phyloP scores from a whole-genome alignment of 2,888 invertebrate species.

The Osmoderma eremita region DNA sequence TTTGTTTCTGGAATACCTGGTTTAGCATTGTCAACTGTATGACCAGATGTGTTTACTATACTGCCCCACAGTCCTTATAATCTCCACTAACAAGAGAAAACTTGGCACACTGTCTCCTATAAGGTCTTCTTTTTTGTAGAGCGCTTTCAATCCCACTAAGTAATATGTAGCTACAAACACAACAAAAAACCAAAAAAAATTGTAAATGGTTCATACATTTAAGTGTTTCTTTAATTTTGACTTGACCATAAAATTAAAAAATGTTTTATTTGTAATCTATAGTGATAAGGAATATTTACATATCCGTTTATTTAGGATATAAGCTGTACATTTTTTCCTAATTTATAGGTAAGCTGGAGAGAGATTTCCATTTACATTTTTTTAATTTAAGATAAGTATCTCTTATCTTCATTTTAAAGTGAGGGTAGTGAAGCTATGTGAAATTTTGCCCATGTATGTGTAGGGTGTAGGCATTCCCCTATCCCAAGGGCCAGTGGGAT shows the following conservation, averaged over 20 bases:
- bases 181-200: background rate
- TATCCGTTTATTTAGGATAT: background rate
- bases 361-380: conserved; percentile 23
- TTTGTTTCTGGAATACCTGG: no score
- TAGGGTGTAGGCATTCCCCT: conserved; percentile 26
- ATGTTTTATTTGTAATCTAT: background rate
- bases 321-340: conserved; percentile 1
- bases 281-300: background rate
- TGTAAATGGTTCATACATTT: background rate
- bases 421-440: conserved; percentile 38
- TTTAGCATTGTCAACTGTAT: no score
- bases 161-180: no score
- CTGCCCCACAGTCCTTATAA: no score
- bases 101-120: no score
- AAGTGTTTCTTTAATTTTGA: background rate
- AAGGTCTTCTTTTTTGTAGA: no score
- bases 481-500: conserved; percentile 41
- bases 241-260: background rate
- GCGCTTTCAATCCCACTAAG: no score
- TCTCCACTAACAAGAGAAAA: no score
- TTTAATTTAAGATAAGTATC: conserved; percentile 39
- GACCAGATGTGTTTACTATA: no score
- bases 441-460: conserved; percentile 28
- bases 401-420: conserved; percentile 38
- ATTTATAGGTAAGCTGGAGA: conserved; percentile 1